Conservation (phyloP, 2,797 vertebrate species). For the Geotrypetes seraphini region DNA sequence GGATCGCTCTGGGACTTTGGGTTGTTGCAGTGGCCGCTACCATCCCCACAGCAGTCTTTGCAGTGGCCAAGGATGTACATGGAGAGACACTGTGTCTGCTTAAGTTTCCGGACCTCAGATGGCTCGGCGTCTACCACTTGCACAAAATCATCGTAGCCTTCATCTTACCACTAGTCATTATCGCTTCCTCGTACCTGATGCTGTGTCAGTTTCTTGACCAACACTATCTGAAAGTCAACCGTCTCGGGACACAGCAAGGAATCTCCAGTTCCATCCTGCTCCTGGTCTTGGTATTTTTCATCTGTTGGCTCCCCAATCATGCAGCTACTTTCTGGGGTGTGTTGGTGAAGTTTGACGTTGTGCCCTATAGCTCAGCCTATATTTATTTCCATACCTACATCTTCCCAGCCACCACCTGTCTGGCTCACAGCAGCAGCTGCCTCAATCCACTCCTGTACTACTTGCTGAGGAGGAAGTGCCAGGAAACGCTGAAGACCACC, state of each 20-base stretch:
- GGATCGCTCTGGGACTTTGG: slow-evolving; percentile 49
- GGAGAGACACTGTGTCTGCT: slow-evolving; percentile 49
- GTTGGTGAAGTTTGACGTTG: slow-evolving; percentile 54
- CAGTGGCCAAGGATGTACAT: slow-evolving; percentile 38
- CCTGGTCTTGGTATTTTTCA: slow-evolving; percentile 60
- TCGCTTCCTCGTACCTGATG: slow-evolving; percentile 56
- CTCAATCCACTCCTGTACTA: slow-evolving; percentile 71
- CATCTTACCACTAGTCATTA: slow-evolving; percentile 48
- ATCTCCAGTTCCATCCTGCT: slow-evolving; percentile 53
- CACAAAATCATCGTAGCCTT: slow-evolving; percentile 62
- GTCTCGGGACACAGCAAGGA: slow-evolving; percentile 18
- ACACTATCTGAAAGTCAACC: slow-evolving; percentile 33
- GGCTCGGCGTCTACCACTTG: slow-evolving; percentile 65
- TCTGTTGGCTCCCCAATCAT: slow-evolving; percentile 74
- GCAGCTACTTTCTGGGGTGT: slow-evolving; percentile 56
- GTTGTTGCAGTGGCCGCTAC: slow-evolving; percentile 40
- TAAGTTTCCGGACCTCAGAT: slow-evolving; percentile 53
- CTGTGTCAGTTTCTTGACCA: slow-evolving; percentile 55
- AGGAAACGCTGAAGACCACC: slow-evolving; percentile 34
- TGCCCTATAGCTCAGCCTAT: slow-evolving; percentile 47
- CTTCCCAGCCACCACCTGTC: slow-evolving; percentile 60
- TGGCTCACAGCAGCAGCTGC: slow-evolving; percentile 69
- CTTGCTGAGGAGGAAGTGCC: slow-evolving; percentile 53
- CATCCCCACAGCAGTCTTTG: slow-evolving; percentile 49
- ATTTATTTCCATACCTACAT: slow-evolving; percentile 53